These are phyloP conservation scores for Nycticebus coucang DNA, from an alignment of 2,113 vertebrate genomes.

Conservation along the genomic window DNA sequence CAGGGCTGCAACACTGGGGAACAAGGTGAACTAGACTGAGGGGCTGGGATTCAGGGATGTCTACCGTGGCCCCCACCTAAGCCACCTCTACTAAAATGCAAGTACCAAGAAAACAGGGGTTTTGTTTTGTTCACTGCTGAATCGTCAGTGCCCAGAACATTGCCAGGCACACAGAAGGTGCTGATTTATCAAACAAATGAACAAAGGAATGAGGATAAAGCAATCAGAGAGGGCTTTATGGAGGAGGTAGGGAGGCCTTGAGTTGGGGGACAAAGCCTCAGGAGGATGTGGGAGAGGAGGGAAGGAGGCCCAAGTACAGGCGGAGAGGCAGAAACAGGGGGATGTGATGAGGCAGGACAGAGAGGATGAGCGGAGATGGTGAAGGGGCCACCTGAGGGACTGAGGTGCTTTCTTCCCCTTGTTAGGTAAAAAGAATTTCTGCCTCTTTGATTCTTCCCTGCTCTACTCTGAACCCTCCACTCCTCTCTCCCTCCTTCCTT, in stretches of 20 bases:
- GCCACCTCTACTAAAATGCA: neutral
- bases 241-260: neutral
- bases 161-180: neutral
- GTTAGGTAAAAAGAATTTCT: neutral
- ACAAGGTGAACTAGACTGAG: neutral
- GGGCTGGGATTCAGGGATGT: neutral
- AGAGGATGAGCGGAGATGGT: neutral
- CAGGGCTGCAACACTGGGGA: neutral
- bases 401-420: neutral
- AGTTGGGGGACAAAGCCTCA: neutral
- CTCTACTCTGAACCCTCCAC: neutral
- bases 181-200: neutral
- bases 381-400: neutral
- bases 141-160: neutral
- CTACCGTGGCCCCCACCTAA: too few relatives aligned
- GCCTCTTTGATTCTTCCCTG: neutral
- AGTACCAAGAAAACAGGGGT: neutral
- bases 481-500: neutral
- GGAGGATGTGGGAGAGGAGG: neutral
- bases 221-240: neutral
- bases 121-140: neutral
- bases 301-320: neutral
- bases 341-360: fast-evolving
- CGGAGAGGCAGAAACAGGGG: neutral
- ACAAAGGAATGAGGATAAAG: neutral